These are phyloP conservation scores for Tuta absoluta DNA, from an alignment of 2,888 invertebrate species.

Conservation along the genomic window DNA sequence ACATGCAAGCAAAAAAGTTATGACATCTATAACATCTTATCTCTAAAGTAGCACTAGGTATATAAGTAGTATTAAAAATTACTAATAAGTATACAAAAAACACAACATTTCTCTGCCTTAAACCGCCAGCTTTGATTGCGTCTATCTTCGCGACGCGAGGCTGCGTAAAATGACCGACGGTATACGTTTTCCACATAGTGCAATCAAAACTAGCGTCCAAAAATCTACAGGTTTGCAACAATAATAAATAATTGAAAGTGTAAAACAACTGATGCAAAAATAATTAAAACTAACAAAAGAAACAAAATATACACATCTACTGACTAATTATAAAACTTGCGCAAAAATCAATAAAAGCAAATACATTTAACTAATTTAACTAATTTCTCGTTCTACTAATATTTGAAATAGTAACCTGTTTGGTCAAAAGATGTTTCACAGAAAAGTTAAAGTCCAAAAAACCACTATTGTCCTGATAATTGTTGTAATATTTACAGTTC, in stretches of 20 bases:
- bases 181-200: background rate
- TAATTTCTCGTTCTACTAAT: constrained; percentile 2
- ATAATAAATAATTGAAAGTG: constrained; percentile 17
- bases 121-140: background rate
- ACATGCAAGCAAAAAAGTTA: no score
- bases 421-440: constrained; percentile 56
- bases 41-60: no score
- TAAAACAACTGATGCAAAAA: background rate
- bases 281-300: constrained; percentile 3
- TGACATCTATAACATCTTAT: no score
- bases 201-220: constrained; percentile 5
- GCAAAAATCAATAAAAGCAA: constrained; percentile 25
- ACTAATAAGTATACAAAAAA: background rate
- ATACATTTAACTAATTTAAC: background rate
- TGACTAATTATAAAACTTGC: background rate
- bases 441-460: constrained; percentile 48
- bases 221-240: constrained; percentile 11
- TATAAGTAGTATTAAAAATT: no score
- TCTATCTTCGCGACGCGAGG: background rate
- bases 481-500: constrained; percentile 36
- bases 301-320: constrained; percentile 17
- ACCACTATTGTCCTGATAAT: constrained; percentile 47
- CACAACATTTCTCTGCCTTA: background rate
- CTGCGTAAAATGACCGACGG: constrained; percentile 16
- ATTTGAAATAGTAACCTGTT: constrained; percentile 53